Percentiles rank a stretch among this genome's conserved stretches.
Evolutionary conservation across 2,113 vertebrate species (phyloP).

Genomic region (Seriola dumerili): DNA sequence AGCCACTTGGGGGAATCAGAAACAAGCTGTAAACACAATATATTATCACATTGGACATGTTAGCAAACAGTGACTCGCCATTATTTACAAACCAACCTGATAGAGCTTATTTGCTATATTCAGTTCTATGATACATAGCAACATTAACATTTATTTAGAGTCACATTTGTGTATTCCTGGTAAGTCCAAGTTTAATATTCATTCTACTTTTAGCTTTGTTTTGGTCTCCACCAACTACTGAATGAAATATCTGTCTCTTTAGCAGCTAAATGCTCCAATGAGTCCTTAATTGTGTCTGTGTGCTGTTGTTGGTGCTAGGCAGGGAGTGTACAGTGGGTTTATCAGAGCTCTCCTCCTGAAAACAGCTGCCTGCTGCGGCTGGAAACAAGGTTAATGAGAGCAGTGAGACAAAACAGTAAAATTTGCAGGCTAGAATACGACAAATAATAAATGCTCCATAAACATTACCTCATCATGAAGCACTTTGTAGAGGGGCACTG

Average conservation of each 20-base stretch:
- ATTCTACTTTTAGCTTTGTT: not conserved
- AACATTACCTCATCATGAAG: no score
- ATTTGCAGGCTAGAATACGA: no score
- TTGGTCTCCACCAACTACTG: not conserved
- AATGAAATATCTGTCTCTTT: not conserved
- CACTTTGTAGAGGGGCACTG: not conserved
- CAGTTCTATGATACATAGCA: not conserved
- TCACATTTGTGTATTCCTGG: not conserved
- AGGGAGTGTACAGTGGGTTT: not conserved
- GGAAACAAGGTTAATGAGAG: slow-evolving; percentile 2
- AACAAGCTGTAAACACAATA: no score
- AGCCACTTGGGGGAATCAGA: no score
- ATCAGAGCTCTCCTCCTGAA: not conserved
- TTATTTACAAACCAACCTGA: not conserved
- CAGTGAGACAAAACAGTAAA: not conserved
- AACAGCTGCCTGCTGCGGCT: not conserved
- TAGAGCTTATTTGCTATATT: not conserved
- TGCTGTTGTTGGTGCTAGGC: not conserved
- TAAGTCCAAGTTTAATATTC: not conserved
- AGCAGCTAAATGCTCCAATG: not conserved
- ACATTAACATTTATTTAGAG: not conserved
- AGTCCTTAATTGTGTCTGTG: not conserved
- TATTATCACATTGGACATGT: no score
- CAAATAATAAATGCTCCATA: no score
- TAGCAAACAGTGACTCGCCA: no score